phyloP scores from a whole-genome alignment of 2,888 invertebrate species.

The Linyphia triangularis region DNA sequence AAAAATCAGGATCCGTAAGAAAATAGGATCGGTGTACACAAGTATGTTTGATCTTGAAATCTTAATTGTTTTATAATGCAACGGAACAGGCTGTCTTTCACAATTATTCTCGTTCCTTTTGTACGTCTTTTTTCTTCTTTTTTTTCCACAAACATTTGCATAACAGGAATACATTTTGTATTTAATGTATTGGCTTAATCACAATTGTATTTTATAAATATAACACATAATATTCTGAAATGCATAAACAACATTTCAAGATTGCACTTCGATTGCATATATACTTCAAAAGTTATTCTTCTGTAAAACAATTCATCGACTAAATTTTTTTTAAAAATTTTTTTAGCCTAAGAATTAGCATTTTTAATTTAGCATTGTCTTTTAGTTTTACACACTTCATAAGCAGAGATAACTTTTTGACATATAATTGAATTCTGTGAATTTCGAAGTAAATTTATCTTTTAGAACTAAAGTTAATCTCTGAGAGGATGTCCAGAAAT shows the following conservation, averaged over 20 bases:
- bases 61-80: slow-evolving; percentile 7
- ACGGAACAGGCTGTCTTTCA: not conserved
- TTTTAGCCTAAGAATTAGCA: no score
- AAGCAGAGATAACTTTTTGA: no score
- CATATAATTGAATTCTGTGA: no score
- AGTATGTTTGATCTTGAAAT: not conserved
- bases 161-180: not conserved
- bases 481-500: no score
- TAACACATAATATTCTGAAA: slow-evolving; percentile 37
- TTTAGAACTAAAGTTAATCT: no score
- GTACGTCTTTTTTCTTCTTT: not conserved
- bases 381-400: no score
- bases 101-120: not conserved
- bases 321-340: no score
- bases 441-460: no score
- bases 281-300: not conserved
- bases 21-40: slow-evolving; percentile 37
- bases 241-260: slow-evolving; percentile 2
- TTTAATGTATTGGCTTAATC: not conserved
- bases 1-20: slow-evolving; percentile 45
- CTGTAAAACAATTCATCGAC: not conserved
- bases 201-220: slow-evolving; percentile 28
- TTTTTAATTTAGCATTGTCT: no score
- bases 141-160: not conserved
- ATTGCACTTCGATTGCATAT: slow-evolving; percentile 34